Evolutionary conservation across 1,140 invertebrate genomes (phyloP).

Genomic region (Drosophila burlai): DNA sequence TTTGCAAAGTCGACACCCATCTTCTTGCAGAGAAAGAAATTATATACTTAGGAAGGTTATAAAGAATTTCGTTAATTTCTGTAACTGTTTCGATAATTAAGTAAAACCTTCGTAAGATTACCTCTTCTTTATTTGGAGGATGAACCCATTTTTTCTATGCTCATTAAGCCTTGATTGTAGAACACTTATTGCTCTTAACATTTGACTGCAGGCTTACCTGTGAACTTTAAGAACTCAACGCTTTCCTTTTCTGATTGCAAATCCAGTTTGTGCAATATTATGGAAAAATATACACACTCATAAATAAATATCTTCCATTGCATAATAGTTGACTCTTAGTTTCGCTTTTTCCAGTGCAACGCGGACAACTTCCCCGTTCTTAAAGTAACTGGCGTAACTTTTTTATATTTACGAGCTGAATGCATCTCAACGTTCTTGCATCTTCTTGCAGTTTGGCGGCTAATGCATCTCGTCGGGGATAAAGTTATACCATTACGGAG

Average conservation of each 20-base stretch:
- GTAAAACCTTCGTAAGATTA: neutral
- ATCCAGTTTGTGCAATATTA: neutral
- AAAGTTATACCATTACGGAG: slow-evolving; percentile 54
- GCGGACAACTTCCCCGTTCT: slow-evolving; percentile 8
- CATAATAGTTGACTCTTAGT: neutral
- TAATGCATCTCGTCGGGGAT: slow-evolving; percentile 35
- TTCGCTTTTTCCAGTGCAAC: slow-evolving; percentile 4
- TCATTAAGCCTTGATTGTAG: too few relatives aligned
- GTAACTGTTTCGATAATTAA: neutral
- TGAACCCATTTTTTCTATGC: too few relatives aligned
- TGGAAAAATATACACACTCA: neutral
- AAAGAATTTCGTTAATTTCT: too few relatives aligned
- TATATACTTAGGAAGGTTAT: neutral
- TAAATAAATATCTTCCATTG: neutral
- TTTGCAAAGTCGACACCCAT: slow-evolving; percentile 14
- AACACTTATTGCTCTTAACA: neutral
- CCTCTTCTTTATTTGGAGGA: neutral
- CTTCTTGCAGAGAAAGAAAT: slow-evolving; percentile 3
- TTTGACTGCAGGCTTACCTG: neutral
- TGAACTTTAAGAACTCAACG: neutral
- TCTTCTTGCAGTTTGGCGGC: slow-evolving; percentile 34
- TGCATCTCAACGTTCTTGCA: slow-evolving; percentile 30
- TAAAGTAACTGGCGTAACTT: slow-evolving; percentile 57
- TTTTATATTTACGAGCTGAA: slow-evolving; percentile 51
- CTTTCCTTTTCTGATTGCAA: neutral